Percentiles rank a stretch among this genome's conserved stretches.
phyloP scores from a whole-genome alignment of 2,113 vertebrate species.

The Myrmecobius fasciatus region DNA sequence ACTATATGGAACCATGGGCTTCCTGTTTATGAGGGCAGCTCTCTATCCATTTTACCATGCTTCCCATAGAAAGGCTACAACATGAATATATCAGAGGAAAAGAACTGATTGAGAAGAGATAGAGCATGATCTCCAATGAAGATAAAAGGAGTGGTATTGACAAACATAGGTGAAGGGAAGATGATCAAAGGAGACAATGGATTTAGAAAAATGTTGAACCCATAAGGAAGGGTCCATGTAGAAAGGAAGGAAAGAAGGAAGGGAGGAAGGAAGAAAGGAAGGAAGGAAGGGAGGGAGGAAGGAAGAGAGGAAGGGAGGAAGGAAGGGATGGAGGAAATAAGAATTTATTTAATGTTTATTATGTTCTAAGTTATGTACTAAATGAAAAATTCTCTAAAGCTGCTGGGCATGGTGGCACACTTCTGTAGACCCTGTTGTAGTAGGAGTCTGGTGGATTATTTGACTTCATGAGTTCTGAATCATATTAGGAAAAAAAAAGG shows the following conservation, averaged over 20 bases:
- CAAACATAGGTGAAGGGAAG: not conserved
- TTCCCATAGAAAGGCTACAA: not conserved
- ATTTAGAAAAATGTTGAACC: not conserved
- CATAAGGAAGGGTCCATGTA: not conserved
- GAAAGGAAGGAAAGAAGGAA: not conserved
- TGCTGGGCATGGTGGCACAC: not conserved
- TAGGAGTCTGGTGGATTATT: not conserved
- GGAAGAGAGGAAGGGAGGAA: too few relatives aligned
- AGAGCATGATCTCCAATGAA: not conserved
- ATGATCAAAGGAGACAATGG: not conserved
- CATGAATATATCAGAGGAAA: not conserved
- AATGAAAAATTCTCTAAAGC: not conserved
- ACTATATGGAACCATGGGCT: not conserved
- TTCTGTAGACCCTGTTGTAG: not conserved
- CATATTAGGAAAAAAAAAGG: not conserved
- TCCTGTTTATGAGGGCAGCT: not conserved
- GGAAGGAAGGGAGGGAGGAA: too few relatives aligned
- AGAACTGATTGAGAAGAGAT: not conserved
- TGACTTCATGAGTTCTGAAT: not conserved
- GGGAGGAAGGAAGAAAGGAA: not conserved
- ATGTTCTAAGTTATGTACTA: not conserved
- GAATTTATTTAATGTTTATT: not conserved
- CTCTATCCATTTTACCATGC: not conserved
- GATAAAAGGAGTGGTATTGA: not conserved
- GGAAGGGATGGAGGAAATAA: not conserved